phyloP scores from a whole-genome alignment of 1,140 invertebrate genomes.

The Chrysomallon squamiferum region DNA sequence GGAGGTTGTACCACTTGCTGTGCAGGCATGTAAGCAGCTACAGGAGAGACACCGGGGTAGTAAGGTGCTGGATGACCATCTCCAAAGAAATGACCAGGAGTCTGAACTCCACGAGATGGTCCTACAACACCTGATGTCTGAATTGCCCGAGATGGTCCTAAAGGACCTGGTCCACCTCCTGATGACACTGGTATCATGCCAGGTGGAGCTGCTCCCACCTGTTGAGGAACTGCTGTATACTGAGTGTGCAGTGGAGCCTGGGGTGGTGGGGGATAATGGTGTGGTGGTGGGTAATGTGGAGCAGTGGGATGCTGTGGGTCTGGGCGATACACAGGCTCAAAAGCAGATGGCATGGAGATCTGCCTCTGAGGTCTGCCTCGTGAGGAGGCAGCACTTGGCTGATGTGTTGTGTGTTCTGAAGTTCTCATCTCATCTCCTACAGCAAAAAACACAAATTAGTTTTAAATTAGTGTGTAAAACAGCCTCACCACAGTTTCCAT shows the following conservation, averaged over 20 bases:
- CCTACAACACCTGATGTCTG: slow-evolving; percentile 17
- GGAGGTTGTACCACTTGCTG: neutral
- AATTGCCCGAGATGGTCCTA: slow-evolving; percentile 11
- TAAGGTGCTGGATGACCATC: slow-evolving; percentile 1
- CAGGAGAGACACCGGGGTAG: neutral
- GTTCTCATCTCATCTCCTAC: too few species aligned
- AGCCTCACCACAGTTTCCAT: too few species aligned
- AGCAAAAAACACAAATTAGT: too few species aligned
- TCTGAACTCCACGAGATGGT: slow-evolving; percentile 13
- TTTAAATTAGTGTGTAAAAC: too few species aligned
- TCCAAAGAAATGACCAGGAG: neutral
- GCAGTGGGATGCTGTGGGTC: slow-evolving; percentile 2
- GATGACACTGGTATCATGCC: neutral
- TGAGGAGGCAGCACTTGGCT: neutral
- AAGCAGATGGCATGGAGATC: slow-evolving; percentile 28
- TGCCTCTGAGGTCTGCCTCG: neutral
- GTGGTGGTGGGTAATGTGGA: neutral
- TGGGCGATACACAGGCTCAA: slow-evolving; percentile 38
- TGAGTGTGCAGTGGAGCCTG: neutral
- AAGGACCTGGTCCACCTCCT: too few species aligned
- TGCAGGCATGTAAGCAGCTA: neutral
- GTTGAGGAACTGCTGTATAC: neutral
- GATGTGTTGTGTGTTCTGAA: too few species aligned
- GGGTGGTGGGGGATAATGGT: neutral
- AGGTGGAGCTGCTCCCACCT: slow-evolving; percentile 1